These are phyloP conservation scores for Mesembrinibis cayennensis DNA, from an alignment of 2,113 vertebrate genomes.

Conservation along the genomic window DNA sequence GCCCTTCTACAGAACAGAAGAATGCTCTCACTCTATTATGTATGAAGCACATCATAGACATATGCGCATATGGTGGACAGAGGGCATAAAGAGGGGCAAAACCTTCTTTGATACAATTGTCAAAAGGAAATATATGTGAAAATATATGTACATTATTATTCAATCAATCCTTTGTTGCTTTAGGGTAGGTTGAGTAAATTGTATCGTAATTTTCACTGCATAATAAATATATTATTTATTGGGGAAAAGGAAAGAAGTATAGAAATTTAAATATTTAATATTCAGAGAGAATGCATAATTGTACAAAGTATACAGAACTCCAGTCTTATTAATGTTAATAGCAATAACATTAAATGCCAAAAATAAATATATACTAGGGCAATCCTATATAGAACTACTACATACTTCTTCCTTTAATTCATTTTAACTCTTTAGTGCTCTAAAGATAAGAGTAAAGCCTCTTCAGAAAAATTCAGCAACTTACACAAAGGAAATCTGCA, in stretches of 20 bases:
- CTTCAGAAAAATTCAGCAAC: not conserved
- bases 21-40: not conserved
- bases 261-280: not conserved
- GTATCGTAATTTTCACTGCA: not conserved
- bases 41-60: not conserved
- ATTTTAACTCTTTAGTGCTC: not conserved
- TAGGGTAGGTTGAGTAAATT: not conserved
- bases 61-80: rapidly evolving
- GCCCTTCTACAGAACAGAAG: not conserved
- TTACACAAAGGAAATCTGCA: not conserved
- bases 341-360: not conserved
- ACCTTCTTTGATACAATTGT: not conserved
- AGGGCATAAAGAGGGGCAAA: not conserved
- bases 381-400: not conserved
- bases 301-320: not conserved
- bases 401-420: not conserved
- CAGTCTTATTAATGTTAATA: not conserved
- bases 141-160: not conserved
- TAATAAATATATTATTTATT: not conserved
- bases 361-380: not conserved
- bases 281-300: not conserved
- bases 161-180: not conserved
- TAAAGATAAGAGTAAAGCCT: not conserved
- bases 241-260: not conserved
- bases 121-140: not conserved